phyloP scores from a whole-genome alignment of 2,797 vertebrate species.

The Premnoplex brunnescens region DNA sequence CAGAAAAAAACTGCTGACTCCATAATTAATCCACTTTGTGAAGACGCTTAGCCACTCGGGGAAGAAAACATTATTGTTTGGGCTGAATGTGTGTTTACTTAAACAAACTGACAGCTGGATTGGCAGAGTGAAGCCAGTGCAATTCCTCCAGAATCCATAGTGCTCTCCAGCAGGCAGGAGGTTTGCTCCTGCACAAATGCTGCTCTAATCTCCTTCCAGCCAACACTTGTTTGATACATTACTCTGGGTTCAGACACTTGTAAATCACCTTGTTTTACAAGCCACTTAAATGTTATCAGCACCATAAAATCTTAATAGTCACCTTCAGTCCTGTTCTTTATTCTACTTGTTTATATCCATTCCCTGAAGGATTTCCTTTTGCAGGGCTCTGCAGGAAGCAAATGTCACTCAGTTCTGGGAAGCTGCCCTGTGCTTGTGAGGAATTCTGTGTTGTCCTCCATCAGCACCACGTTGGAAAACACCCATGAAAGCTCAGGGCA shows the following conservation, averaged over 20 bases:
- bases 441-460: neutral
- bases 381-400: neutral
- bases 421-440: neutral
- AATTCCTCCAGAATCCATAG: neutral
- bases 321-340: neutral
- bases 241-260: neutral
- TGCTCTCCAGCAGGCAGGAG: neutral
- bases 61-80: neutral
- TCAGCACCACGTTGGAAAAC: neutral
- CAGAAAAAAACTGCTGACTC: neutral
- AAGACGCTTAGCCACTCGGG: neutral
- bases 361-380: neutral
- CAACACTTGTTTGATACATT: neutral
- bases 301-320: neutral
- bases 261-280: neutral
- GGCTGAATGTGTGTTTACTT: neutral
- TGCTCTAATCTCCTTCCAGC: neutral
- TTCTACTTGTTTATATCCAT: neutral
- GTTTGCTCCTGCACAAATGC: neutral
- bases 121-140: neutral
- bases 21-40: fast-evolving
- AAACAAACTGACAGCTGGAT: neutral
- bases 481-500: neutral
- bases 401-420: neutral
- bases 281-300: neutral